Conservation (phyloP, 37 sponge, comb jelly and placozoan species). For the Tethya wilhelma region DNA sequence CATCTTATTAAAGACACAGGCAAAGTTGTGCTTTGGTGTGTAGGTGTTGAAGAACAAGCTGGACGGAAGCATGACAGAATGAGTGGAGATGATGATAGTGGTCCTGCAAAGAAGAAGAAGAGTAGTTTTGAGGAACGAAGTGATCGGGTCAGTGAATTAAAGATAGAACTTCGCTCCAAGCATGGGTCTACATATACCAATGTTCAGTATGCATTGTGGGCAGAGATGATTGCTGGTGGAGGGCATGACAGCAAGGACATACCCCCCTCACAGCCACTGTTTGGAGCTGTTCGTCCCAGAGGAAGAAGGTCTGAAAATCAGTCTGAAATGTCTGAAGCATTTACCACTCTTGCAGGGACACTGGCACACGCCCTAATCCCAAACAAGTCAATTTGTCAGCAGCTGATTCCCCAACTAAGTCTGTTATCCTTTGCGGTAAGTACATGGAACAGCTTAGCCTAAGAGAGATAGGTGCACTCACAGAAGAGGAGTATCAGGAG, state of each 20-base stretch:
- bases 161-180: background rate
- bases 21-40: background rate
- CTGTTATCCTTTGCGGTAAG: background rate
- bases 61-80: background rate
- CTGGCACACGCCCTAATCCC: background rate
- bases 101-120: background rate
- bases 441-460: background rate
- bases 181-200: background rate
- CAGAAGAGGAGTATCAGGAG: slow-evolving; percentile 13
- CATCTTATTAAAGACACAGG: background rate
- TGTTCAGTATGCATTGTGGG: slow-evolving; percentile 10
- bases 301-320: background rate
- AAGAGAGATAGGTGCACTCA: slow-evolving; percentile 3
- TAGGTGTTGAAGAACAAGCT: background rate
- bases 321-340: background rate
- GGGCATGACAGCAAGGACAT: background rate
- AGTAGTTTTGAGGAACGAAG: background rate
- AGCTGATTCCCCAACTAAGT: background rate
- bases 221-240: background rate
- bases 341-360: background rate
- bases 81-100: background rate
- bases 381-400: background rate
- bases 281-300: background rate
- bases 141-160: background rate
- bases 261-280: background rate